Evolutionary conservation across 2,113 vertebrate genomes (phyloP), one percentile per base, ranked within the genome.

Genomic region (Vanacampus margaritifer): DNA sequence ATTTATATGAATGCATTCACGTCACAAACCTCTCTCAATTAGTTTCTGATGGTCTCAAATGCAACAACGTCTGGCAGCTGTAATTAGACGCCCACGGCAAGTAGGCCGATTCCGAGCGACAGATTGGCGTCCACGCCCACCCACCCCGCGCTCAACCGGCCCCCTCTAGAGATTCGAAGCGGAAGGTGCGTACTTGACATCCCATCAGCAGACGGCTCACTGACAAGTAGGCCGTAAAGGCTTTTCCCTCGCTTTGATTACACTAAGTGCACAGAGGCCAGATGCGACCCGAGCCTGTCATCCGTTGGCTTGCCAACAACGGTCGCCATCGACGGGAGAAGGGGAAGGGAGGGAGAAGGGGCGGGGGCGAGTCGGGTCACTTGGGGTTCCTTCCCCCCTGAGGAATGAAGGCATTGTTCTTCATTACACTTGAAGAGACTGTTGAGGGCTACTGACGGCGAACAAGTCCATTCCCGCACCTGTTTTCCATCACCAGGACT

Each of bases 181-280:
- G 63, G 71, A 73, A 73, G 73, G 76, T 51, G 70, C 79, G 83
- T 74, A 78, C 84, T 87, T 88, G 86, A 90, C 86, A 87, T 84
- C 84, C 86, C 75, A 86, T 88, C 86, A 81, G 83, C 81, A 64
- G 88, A 66, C 73, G n/a, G 74, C 79, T 83, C 83, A 51, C 80
- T 88, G 87, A 86, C 89, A 89, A 88, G 81, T 84, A 76, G 80
- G 79, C 79, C 85, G 73, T 76, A 83, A 86, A 82, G 71, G 83
- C 83, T 87, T 87, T 82, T 85, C 68, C 62, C 77, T 77, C 74
- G 72, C 80, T 89, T 88, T 87, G 87, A 91, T 88, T 89, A 89
- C 85, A 84, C 86, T 89, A 88, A 91, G 89, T 87, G 87, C 88
- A 86, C 79, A 50, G 77, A 85, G 84, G 82, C 85, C 89, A 91